A percentile compares a stretch with the other conserved stretches of the same genome.
Conservation (phyloP, 2,888 invertebrate genomes). For the Bombylius discolor region DNA sequence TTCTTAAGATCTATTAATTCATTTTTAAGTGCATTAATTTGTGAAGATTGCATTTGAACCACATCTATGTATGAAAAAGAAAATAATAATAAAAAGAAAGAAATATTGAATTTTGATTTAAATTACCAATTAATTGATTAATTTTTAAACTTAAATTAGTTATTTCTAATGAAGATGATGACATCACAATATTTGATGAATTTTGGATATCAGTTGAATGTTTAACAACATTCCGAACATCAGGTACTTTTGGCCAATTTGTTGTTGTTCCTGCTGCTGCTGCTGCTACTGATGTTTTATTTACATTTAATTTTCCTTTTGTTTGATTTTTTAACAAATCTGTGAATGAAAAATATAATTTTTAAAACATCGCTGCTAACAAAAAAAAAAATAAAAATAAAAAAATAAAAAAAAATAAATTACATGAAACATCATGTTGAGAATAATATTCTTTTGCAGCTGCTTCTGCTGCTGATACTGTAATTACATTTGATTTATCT, state of each 20-base stretch:
- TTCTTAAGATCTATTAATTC: slow-evolving; percentile 29
- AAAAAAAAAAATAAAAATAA: too few species aligned
- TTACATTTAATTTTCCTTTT: too few species aligned
- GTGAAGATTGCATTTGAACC: slow-evolving; percentile 37
- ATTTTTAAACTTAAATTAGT: slow-evolving; percentile 19
- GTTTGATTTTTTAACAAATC: too few species aligned
- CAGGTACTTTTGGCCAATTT: slow-evolving; percentile 25
- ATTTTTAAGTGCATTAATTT: slow-evolving; percentile 38
- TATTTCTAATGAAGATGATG: neutral
- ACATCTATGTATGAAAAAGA: slow-evolving; percentile 30
- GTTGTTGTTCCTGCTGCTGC: neutral
- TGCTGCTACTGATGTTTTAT: too few species aligned
- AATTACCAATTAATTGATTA: slow-evolving; percentile 29
- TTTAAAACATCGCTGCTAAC: too few species aligned
- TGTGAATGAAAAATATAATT: too few species aligned
- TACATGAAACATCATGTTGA: too few species aligned
- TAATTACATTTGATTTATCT: too few species aligned
- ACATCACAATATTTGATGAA: slow-evolving; percentile 22
- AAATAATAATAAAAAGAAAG: neutral
- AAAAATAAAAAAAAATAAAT: too few species aligned
- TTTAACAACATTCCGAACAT: slow-evolving; percentile 25
- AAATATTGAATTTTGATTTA: neutral
- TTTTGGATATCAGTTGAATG: slow-evolving; percentile 31
- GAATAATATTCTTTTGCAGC: too few species aligned
- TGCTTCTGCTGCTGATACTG: too few species aligned